A percentile compares a stretch with the other conserved stretches of the same genome.
These are phyloP conservation scores for Cisticola juncidis DNA, from an alignment of 2,113 vertebrate species.

Conservation along the genomic window DNA sequence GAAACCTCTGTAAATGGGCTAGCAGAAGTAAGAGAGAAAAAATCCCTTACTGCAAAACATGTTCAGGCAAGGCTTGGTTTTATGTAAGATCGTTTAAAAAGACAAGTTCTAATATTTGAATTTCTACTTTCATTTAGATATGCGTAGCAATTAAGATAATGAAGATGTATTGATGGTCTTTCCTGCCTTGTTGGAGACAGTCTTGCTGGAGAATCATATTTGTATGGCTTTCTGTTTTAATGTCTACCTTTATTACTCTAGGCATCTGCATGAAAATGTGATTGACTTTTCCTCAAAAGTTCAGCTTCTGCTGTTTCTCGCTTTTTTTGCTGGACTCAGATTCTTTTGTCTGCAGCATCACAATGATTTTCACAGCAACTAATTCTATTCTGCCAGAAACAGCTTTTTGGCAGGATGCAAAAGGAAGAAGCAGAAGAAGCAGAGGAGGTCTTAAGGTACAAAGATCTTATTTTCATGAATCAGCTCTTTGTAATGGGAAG, in stretches of 20 bases:
- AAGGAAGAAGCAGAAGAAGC: conserved; percentile 20
- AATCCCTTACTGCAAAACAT: background rate
- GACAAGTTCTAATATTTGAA: conserved; percentile 43
- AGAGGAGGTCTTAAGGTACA: conserved; percentile 30
- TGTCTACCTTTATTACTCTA: conserved; percentile 39
- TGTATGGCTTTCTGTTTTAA: conserved; percentile 45
- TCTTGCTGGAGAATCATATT: conserved; percentile 46
- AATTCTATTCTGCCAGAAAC: conserved; percentile 26
- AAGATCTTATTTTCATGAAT: conserved; percentile 31
- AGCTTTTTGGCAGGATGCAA: conserved; percentile 32
- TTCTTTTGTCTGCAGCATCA: conserved; percentile 37
- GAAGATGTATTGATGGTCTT: conserved; percentile 52
- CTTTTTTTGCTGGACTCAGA: background rate
- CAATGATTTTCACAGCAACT: background rate
- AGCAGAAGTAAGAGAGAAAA: background rate
- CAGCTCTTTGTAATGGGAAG: background rate
- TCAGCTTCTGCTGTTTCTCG: background rate
- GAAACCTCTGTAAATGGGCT: conserved; percentile 24
- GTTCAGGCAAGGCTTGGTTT: background rate
- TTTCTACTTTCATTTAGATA: conserved; percentile 57
- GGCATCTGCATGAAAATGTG: background rate
- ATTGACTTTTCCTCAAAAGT: conserved; percentile 23
- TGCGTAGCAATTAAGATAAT: conserved; percentile 53
- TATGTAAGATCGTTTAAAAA: conserved; percentile 6
- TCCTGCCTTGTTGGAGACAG: conserved; percentile 51